A percentile compares a stretch with the other conserved stretches of the same genome.
Conservation (phyloP, 92 coral and sea anemone species). For the Hydrozoanthus gracilis region DNA sequence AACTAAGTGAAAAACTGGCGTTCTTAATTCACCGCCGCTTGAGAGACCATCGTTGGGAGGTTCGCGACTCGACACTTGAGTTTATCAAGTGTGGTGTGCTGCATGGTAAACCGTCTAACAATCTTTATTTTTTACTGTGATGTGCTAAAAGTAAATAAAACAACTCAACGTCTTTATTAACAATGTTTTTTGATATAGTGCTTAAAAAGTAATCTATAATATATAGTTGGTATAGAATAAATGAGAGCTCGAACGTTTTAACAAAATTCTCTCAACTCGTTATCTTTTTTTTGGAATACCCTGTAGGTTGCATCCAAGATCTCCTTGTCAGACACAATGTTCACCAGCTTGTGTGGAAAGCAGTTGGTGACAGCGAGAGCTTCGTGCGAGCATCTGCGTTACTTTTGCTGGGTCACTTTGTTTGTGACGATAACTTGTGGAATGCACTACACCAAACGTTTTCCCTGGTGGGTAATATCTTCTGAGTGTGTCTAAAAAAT, state of each 20-base stretch:
- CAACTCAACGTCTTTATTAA: neutral
- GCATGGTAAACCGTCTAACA: slow-evolving; percentile 1
- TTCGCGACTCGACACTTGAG: slow-evolving; percentile 82
- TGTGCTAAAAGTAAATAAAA: neutral
- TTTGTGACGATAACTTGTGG: slow-evolving; percentile 67
- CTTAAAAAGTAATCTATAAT: neutral
- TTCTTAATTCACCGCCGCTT: slow-evolving; percentile 70
- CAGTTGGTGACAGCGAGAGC: slow-evolving; percentile 81
- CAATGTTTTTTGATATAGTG: no score
- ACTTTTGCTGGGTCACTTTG: slow-evolving; percentile 66
- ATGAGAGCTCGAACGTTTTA: no score
- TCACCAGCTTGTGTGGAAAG: slow-evolving; percentile 72
- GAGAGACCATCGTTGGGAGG: slow-evolving; percentile 87
- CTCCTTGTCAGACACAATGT: slow-evolving; percentile 56
- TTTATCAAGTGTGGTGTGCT: slow-evolving; percentile 65
- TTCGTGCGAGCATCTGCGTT: slow-evolving; percentile 92
- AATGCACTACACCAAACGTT: slow-evolving; percentile 45
- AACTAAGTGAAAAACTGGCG: slow-evolving; percentile 56
- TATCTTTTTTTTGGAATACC: neutral
- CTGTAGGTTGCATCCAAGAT: slow-evolving; percentile 48
- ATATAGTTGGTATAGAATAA: no score
- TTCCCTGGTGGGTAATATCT: slow-evolving; percentile 56
- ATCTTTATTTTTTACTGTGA: neutral
- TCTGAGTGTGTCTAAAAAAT: neutral
- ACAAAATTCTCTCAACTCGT: no score